Evolutionary conservation across 2,888 invertebrate species (phyloP).

Genomic region (Caenorhabditis uteleia): DNA sequence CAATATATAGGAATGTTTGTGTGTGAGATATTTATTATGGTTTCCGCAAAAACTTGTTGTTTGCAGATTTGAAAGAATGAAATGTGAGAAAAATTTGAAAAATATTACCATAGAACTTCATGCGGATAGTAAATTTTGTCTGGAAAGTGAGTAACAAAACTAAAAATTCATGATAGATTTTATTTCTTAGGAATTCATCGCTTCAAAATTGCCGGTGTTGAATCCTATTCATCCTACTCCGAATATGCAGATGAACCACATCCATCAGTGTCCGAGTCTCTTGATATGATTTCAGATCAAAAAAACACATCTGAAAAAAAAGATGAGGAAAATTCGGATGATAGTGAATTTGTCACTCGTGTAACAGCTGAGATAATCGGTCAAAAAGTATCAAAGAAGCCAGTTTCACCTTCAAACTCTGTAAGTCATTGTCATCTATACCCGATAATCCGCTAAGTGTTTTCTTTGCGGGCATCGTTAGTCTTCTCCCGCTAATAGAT

Average conservation of each 20-base stretch:
- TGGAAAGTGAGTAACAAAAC: constrained; percentile 12
- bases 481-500: too few relatives aligned
- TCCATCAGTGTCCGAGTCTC: too few relatives aligned
- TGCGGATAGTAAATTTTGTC: constrained; percentile 31
- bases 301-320: too few relatives aligned
- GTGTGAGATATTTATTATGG: constrained; percentile 33
- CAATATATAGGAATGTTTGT: constrained; percentile 54
- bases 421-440: too few relatives aligned
- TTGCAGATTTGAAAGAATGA: constrained; percentile 35
- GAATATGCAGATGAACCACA: constrained; percentile 10
- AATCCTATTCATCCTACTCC: constrained; percentile 28
- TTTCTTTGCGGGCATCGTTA: too few relatives aligned
- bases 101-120: constrained; percentile 24
- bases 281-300: too few relatives aligned
- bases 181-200: constrained; percentile 18
- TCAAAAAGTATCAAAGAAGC: too few relatives aligned
- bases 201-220: constrained; percentile 31
- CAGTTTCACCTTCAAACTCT: too few relatives aligned
- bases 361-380: too few relatives aligned
- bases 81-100: constrained; percentile 31
- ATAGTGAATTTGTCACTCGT: too few relatives aligned
- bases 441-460: too few relatives aligned
- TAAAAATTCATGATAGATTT: constrained; percentile 6
- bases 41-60: constrained; percentile 17
- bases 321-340: too few relatives aligned